Percentiles rank a stretch among this genome's conserved stretches.
phyloP scores from a whole-genome alignment of 2,797 vertebrate species.

The Hozukius guyotensis region DNA sequence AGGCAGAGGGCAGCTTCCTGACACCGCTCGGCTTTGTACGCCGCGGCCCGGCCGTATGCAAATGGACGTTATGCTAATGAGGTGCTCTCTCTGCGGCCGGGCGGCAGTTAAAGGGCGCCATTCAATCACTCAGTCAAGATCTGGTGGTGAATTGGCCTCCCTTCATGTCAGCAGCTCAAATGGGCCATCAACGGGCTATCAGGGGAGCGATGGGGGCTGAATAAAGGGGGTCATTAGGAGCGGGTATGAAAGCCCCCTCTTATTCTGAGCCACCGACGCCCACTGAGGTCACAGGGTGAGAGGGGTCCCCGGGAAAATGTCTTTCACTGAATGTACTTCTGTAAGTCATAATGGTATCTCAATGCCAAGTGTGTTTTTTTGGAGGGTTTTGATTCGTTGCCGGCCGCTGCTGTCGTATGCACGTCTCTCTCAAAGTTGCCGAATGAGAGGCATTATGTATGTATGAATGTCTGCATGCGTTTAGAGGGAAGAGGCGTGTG shows the following conservation, averaged over 20 bases:
- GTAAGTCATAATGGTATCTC: constrained; percentile 28
- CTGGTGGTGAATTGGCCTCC: constrained; percentile 48
- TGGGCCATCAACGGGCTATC: constrained; percentile 46
- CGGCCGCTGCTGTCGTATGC: neutral
- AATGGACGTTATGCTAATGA: constrained; percentile 68
- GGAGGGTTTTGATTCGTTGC: neutral
- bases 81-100: constrained; percentile 12
- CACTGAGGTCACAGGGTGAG: constrained; percentile 65
- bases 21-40: constrained; percentile 65
- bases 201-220: constrained; percentile 27
- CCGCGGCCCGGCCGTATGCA: constrained; percentile 51
- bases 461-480: neutral
- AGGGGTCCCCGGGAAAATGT: constrained; percentile 37
- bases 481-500: neutral
- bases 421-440: neutral
- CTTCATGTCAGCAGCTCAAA: constrained; percentile 45
- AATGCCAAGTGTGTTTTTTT: constrained; percentile 21
- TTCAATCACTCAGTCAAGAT: constrained; percentile 62
- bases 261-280: constrained; percentile 55
- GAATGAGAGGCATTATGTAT: neutral
- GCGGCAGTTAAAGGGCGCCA: constrained; percentile 62
- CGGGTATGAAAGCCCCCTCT: constrained; percentile 64
- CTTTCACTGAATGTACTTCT: constrained; percentile 50
- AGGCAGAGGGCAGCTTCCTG: constrained; percentile 47
- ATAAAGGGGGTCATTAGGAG: constrained; percentile 62